Percentiles rank a stretch among this genome's conserved stretches.
Conservation (phyloP, 1,140 invertebrate genomes). For the Linepithema humile region DNA sequence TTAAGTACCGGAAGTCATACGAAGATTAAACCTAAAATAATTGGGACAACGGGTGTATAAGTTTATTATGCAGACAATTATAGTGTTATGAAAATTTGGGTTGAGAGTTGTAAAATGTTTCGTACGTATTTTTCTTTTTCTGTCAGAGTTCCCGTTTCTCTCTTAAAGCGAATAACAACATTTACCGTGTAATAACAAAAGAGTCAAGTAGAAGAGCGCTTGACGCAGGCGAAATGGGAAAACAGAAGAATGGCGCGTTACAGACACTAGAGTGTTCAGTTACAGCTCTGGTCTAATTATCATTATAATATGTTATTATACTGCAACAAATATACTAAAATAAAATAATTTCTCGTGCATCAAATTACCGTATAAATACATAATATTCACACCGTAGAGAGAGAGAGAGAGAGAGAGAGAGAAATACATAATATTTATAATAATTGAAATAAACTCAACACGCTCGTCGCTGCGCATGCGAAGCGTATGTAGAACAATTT, state of each 20-base stretch:
- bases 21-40: background rate
- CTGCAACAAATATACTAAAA: background rate
- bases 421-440: too few species aligned
- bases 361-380: background rate
- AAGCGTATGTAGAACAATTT: too few species aligned
- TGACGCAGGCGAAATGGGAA: background rate
- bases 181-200: background rate
- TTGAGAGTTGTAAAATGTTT: background rate
- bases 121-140: background rate
- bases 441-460: too few species aligned
- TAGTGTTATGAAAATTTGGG: background rate
- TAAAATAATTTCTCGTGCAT: background rate
- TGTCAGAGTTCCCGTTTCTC: background rate
- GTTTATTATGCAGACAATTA: background rate
- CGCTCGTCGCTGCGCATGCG: too few species aligned
- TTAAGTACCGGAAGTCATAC: background rate
- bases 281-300: background rate
- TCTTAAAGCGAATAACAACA: conserved; percentile 1
- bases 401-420: too few species aligned
- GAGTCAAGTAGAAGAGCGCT: background rate
- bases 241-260: background rate
- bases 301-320: background rate
- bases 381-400: too few species aligned
- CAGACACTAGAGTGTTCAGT: background rate
- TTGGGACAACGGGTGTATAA: background rate